A percentile compares a stretch with the other conserved stretches of the same genome.
Evolutionary conservation across 35 echinoderm and acorn worm genomes (phyloP).

Genomic region (Lytechinus pictus): DNA sequence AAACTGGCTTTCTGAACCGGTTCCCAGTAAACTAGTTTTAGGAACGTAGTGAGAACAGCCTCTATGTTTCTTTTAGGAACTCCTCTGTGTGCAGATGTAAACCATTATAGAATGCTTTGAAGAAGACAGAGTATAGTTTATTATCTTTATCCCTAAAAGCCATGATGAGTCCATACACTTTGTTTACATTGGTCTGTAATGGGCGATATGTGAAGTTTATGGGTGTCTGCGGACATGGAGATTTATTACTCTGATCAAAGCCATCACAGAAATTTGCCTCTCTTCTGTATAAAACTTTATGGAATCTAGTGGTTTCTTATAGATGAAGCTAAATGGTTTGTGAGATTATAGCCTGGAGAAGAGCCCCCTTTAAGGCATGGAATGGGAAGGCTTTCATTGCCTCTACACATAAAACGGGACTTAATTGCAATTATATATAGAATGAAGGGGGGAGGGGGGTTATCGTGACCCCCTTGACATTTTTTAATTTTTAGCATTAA

Average conservation of each 20-base stretch:
- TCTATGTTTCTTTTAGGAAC: background rate
- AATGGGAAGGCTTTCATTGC: no score
- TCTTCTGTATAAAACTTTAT: no score
- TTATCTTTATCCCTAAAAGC: constrained; percentile 19
- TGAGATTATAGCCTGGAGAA: no score
- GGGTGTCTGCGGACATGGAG: background rate
- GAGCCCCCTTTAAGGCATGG: background rate
- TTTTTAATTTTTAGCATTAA: no score
- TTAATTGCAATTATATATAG: no score
- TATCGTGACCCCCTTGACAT: no score
- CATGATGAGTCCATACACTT: background rate
- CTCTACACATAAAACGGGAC: background rate
- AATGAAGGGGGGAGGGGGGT: no score
- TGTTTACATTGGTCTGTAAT: background rate
- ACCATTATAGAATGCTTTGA: background rate
- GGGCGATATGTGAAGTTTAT: background rate
- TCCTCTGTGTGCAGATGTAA: background rate
- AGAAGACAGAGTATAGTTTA: background rate
- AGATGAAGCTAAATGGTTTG: no score
- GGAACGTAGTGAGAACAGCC: no score
- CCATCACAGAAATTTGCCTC: background rate
- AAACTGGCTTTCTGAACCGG: no score
- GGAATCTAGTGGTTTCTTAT: no score
- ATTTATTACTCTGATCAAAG: background rate
- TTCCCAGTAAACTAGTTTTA: no score